A percentile compares a stretch with the other conserved stretches of the same genome.
Conservation (phyloP, 2,888 invertebrate species). For the Hecatera dysodea region DNA sequence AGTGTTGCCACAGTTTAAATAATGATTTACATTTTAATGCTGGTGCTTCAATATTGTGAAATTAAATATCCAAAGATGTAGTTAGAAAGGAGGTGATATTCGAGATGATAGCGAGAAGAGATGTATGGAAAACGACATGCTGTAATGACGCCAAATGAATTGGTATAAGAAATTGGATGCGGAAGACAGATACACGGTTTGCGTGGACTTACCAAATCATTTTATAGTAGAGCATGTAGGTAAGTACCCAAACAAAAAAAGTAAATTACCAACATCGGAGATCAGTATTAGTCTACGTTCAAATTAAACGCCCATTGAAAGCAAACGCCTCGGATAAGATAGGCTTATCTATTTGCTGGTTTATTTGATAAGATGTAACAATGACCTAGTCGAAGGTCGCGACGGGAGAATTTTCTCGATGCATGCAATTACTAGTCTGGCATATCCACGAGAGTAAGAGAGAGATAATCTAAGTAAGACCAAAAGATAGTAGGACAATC, state of each 20-base stretch:
- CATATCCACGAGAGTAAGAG: not conserved
- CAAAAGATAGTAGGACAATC: too few relatives aligned
- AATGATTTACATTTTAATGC: too few relatives aligned
- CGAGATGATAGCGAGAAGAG: too few relatives aligned
- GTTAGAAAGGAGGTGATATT: too few relatives aligned
- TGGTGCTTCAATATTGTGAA: too few relatives aligned
- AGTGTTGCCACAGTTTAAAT: too few relatives aligned
- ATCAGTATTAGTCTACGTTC: not conserved
- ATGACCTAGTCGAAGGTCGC: slow-evolving; percentile 15
- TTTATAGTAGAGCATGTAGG: not conserved
- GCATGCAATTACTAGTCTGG: too few relatives aligned
- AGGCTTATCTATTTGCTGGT: slow-evolving; percentile 1
- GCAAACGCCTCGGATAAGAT: not conserved
- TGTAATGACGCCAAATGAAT: too few relatives aligned
- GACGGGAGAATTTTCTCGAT: not conserved
- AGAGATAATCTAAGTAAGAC: not conserved
- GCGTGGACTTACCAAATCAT: not conserved
- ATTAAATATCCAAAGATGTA: too few relatives aligned
- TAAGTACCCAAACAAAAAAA: not conserved
- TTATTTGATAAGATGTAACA: not conserved
- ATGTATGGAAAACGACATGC: too few relatives aligned
- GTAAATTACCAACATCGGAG: not conserved
- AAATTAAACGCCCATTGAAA: not conserved
- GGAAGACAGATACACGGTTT: not conserved
- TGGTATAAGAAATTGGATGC: too few relatives aligned